Evolutionary conservation across 2,797 vertebrate genomes (phyloP).

Genomic region (Trichosurus vulpecula): DNA sequence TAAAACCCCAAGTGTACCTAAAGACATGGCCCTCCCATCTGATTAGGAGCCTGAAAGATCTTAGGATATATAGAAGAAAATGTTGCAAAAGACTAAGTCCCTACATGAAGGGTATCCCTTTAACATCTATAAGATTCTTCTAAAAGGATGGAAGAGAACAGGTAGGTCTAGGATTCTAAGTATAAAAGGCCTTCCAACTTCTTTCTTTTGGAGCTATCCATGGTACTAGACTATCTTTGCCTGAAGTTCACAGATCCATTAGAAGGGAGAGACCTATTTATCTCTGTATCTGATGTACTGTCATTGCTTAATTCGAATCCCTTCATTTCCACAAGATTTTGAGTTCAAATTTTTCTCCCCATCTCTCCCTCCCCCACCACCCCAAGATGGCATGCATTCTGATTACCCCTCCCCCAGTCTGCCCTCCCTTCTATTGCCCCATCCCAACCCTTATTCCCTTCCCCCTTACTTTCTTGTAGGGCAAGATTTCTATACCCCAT

Average conservation of each 20-base stretch:
- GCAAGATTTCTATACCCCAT: too few species aligned
- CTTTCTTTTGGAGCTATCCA: background rate
- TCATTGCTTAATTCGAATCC: background rate
- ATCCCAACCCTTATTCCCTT: too few species aligned
- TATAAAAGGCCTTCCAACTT: background rate
- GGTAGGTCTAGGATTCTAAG: background rate
- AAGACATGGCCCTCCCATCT: background rate
- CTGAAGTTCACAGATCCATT: background rate
- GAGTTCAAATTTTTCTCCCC: too few species aligned
- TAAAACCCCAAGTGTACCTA: background rate
- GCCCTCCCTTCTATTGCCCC: too few species aligned
- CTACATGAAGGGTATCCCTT: background rate
- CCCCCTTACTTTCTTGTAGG: too few species aligned
- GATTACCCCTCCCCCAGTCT: too few species aligned
- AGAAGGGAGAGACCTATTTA: background rate
- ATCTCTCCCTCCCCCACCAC: too few species aligned
- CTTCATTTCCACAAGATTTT: too few species aligned
- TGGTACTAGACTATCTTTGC: background rate
- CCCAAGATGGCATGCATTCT: too few species aligned
- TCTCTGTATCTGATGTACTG: background rate
- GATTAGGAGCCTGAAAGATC: background rate
- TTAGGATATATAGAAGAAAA: background rate
- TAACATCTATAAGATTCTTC: background rate
- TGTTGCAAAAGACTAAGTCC: background rate
- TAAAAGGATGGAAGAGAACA: background rate